Evolutionary conservation across 1,140 invertebrate species (phyloP).

Genomic region (Contarinia nasturtii): DNA sequence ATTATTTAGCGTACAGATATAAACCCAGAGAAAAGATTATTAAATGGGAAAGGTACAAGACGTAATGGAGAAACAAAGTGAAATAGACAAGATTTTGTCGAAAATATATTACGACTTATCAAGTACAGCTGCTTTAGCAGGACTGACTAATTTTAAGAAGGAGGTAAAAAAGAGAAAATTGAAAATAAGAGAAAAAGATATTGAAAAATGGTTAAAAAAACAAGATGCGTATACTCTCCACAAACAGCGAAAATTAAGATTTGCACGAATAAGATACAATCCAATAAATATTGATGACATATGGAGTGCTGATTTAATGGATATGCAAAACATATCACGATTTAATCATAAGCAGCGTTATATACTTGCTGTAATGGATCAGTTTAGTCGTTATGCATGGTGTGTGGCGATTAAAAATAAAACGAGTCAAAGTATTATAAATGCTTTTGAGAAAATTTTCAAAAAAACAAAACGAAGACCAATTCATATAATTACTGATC

Average conservation of each 20-base stretch:
- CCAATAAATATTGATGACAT: slow-evolving; percentile 7
- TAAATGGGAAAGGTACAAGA: too few species aligned
- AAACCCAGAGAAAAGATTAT: too few species aligned
- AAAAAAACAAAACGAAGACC: slow-evolving; percentile 2
- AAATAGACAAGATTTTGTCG: too few species aligned
- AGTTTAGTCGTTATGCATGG: slow-evolving; percentile 17
- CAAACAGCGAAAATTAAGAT: background rate
- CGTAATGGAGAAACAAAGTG: too few species aligned
- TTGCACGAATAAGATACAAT: background rate
- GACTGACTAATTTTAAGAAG: too few species aligned
- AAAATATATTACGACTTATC: too few species aligned
- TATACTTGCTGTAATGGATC: slow-evolving; percentile 16
- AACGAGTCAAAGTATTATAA: slow-evolving; percentile 9
- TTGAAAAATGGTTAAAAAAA: background rate
- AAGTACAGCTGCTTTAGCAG: too few species aligned
- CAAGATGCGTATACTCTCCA: background rate
- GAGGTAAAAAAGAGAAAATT: too few species aligned
- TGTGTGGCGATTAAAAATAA: slow-evolving; percentile 14
- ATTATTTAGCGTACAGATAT: too few species aligned
- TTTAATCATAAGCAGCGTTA: slow-evolving; percentile 13
- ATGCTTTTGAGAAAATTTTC: slow-evolving; percentile 10
- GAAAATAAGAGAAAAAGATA: background rate
- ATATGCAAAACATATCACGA: background rate
- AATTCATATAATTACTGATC: slow-evolving; percentile 14
- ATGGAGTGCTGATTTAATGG: slow-evolving; percentile 11